Evolutionary conservation across 2,113 vertebrate genomes (phyloP), one percentile per base, ranked within the genome.

Genomic region (Poeciliopsis retropinna): DNA sequence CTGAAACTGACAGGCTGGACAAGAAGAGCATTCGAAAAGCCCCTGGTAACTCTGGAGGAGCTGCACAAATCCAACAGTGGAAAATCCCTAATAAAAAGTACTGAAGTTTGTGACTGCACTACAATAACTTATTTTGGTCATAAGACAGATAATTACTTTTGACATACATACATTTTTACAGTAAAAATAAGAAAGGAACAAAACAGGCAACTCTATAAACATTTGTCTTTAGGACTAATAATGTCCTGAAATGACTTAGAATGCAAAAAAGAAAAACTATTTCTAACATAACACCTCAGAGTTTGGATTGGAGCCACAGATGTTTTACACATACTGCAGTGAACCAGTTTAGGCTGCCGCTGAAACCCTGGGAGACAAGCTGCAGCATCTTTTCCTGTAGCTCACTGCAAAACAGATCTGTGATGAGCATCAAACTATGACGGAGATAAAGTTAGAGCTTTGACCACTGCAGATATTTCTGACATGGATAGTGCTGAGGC

Each of bases 401-500:
- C 25, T 57, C 25, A 11, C 51, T 25, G 51, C 22, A 25, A 47
- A 47, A 57, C 22, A 57, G 51, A 57, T 22, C 10, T 57, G 51
- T 25, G 25, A 57, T 19, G 17, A 25, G 51, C 51, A 57, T 25
- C 51, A 57, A 57, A 57, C 51, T n/a, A 19, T 57, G 51, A 57
- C 6, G 12, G 72, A 19, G 44, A 13, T 2, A 17, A 64, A 19
- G 31, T 17, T 31, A 22, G n/a, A 27, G 27, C 31, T 70, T 39
- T 22, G 32, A 61, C 73, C 65, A 73, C 77, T 87, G 84, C 81
- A 91, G 77, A 70, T 72, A 72, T 75, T 80, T 62, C 61, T 72
- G 25, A 73, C 34, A 66, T 39, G 25, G 31, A 82, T 75, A 60
- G 69, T 79, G 87, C 88, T 87, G 89, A 92, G 66, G 60, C 75